Evolutionary conservation across 2,797 vertebrate species (phyloP), one percentile per base, ranked within the genome.

Genomic region (Sebastes matsubarae): DNA sequence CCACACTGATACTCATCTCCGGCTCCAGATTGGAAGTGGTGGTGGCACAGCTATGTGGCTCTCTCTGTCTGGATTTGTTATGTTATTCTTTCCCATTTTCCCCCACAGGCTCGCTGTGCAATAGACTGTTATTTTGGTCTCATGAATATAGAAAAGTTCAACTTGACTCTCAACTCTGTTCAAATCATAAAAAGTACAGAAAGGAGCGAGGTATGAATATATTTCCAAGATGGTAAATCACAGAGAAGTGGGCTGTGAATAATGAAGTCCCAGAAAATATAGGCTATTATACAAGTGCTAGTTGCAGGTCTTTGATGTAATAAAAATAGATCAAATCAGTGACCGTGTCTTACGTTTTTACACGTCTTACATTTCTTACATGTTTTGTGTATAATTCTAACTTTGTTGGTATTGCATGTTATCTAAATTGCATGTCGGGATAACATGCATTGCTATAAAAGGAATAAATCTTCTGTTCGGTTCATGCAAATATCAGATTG

Each of bases 1-100:
- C 94, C 92, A 83, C 87, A 74, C 89, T 84, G 94, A 96, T 95
- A 94, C 92, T 93, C 93, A 96, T 96, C 95, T 95, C 88, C 86
- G 88, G 87, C 87, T 84, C 68, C 86, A 95, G 94, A 96, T 96
- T 96, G 95, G 91, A 94, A 92, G 92, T 90, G 89, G 85, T 89
- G 86, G 84, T 88, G 86, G 89, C 88, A 91, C 86, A 85, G 86
- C 70, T 88, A 86, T 82, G 89, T 85, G 77, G 68, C 80, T 87
- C 77, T 85, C 79, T 89, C 87, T 92, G 88, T 90, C 87, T 90
- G 85, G 85, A 91, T 93, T 90, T 90, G 91, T 92, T 92, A 80
- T 81, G 88, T 92, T 92, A 90, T 93, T 93, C 89, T 92, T 89
- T 90, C 80, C 79, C 73, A 75, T 85, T 92, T 89, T 22, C 84